A percentile compares a stretch with the other conserved stretches of the same genome.
Conservation (phyloP, 2,888 invertebrate species). For the Drosophila planitibia region DNA sequence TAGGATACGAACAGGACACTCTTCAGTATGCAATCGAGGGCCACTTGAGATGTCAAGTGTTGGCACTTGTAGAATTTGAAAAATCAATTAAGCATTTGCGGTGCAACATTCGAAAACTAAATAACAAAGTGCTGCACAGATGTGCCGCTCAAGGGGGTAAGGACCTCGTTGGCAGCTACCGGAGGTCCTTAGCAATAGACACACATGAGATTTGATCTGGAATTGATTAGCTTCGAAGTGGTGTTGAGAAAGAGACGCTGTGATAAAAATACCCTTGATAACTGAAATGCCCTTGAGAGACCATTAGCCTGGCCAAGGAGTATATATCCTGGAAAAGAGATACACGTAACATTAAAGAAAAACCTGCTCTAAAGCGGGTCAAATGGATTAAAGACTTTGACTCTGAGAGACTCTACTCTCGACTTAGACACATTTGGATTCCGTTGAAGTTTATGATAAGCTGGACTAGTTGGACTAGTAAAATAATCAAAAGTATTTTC, state of each 20-base stretch:
- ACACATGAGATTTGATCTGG: slow-evolving; percentile 24
- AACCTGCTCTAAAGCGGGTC: not conserved
- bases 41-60: slow-evolving; percentile 54
- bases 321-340: not conserved
- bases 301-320: not conserved
- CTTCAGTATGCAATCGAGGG: slow-evolving; percentile 4
- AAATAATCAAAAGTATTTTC: not conserved
- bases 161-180: slow-evolving; percentile 9
- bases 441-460: not conserved
- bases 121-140: not conserved
- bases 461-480: not conserved
- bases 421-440: not conserved
- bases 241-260: not conserved
- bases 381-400: not conserved
- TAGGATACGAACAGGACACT: slow-evolving; percentile 33
- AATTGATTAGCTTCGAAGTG: slow-evolving; percentile 24
- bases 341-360: not conserved
- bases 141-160: slow-evolving; percentile 25
- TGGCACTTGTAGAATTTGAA: slow-evolving; percentile 46
- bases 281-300: not conserved
- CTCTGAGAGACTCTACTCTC: not conserved
- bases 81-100: slow-evolving; percentile 47
- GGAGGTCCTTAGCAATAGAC: slow-evolving; percentile 14
- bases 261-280: not conserved
- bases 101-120: slow-evolving; percentile 8